Conservation (phyloP, 1,140 invertebrate genomes). For the Adoxophyes honmai region DNA sequence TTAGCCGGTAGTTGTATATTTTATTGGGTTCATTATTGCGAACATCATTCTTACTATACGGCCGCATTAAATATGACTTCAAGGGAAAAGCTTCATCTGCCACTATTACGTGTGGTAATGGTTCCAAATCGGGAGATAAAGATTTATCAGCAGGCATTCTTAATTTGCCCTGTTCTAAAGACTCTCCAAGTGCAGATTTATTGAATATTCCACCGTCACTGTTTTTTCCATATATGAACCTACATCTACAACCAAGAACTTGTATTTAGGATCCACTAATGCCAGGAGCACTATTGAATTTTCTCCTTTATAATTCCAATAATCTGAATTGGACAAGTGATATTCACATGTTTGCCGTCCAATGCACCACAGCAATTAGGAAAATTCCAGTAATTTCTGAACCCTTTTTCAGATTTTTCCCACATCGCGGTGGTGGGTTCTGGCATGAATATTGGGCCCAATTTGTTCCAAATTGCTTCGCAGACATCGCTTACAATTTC, state of each 20-base stretch:
- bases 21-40: conserved; percentile 19
- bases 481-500: conserved; percentile 23
- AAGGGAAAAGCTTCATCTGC: conserved; percentile 24
- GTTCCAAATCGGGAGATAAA: conserved; percentile 10
- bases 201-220: conserved; percentile 19
- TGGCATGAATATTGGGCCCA: conserved; percentile 15
- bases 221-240: conserved; percentile 24
- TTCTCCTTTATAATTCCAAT: conserved; percentile 20
- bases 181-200: conserved; percentile 14
- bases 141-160: conserved; percentile 14
- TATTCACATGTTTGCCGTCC: conserved; percentile 22
- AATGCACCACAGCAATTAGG: conserved; percentile 21
- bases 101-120: conserved; percentile 19
- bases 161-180: conserved; percentile 16
- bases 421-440: conserved; percentile 11
- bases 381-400: conserved; percentile 22
- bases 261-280: conserved; percentile 22
- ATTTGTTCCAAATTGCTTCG: conserved; percentile 12
- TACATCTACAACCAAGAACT: conserved; percentile 21
- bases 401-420: conserved; percentile 19
- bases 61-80: conserved; percentile 17
- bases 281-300: conserved; percentile 19
- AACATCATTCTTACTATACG: conserved; percentile 14
- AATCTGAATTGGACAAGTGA: conserved; percentile 17
- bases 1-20: conserved; percentile 20